Percentiles rank a stretch among this genome's conserved stretches.
These are phyloP conservation scores for Bos taurus DNA, from an alignment of 2,113 vertebrate species.

Conservation along the genomic window DNA sequence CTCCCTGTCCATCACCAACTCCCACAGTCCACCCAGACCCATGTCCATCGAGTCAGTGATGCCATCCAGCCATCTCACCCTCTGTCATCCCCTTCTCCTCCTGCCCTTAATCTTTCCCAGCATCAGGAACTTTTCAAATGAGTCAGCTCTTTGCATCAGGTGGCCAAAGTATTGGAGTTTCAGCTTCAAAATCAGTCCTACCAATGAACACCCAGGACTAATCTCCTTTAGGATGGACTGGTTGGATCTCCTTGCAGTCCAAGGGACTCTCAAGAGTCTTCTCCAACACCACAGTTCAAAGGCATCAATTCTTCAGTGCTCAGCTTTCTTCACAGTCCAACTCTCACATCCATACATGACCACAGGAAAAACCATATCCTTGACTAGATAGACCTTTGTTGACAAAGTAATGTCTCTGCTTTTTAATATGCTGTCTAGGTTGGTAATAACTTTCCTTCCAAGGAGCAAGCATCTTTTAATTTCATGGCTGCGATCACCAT, in stretches of 20 bases:
- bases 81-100: not conserved
- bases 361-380: not conserved
- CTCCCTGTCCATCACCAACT: not conserved
- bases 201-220: not conserved
- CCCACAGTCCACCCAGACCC: accelerated
- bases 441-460: not conserved
- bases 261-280: not conserved
- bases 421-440: not conserved
- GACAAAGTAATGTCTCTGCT: not conserved
- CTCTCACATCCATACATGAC: not conserved
- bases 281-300: not conserved
- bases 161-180: not conserved
- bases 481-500: not conserved
- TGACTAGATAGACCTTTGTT: not conserved
- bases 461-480: not conserved
- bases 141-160: not conserved
- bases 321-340: not conserved
- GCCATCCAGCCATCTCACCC: not conserved
- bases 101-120: not conserved
- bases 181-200: not conserved
- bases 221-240: not conserved
- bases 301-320: not conserved
- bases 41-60: not conserved
- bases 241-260: not conserved
- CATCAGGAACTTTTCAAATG: not conserved